Percentiles rank a stretch among this genome's conserved stretches.
phyloP scores from a whole-genome alignment of 2,797 vertebrate species.

The Artibeus lituratus region DNA sequence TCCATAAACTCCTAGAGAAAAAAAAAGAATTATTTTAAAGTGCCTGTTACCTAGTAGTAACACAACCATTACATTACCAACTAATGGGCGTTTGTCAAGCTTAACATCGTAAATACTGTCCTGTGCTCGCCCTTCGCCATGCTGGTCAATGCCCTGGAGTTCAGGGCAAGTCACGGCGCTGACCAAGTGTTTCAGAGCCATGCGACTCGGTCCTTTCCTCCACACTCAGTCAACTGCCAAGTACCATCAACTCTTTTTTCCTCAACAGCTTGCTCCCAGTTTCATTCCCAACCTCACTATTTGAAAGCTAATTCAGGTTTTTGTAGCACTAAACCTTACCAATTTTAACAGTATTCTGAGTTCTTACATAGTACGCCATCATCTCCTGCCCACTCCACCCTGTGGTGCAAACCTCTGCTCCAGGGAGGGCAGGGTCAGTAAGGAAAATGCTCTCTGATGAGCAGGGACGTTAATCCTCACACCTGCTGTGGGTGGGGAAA shows the following conservation, averaged over 20 bases:
- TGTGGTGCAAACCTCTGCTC: not conserved
- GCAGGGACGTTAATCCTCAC: not conserved
- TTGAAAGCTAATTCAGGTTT: not conserved
- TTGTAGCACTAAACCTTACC: not conserved
- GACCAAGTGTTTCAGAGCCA: not conserved
- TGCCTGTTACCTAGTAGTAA: not conserved
- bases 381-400: not conserved
- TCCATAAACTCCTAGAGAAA: constrained; percentile 94
- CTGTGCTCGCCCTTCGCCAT: not conserved
- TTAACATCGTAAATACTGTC: not conserved
- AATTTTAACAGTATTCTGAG: not conserved
- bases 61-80: not conserved
- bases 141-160: not conserved
- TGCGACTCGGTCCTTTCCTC: not conserved
- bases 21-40: constrained; percentile 13
- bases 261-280: not conserved
- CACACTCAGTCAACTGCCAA: not conserved
- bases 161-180: not conserved
- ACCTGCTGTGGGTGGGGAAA: not conserved
- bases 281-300: not conserved
- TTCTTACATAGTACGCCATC: not conserved
- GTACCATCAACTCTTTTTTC: not conserved
- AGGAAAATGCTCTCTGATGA: not conserved
- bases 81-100: not conserved
- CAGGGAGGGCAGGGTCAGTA: not conserved